Evolutionary conservation across 2,113 vertebrate genomes (phyloP).

Genomic region (Etheostoma spectabile): DNA sequence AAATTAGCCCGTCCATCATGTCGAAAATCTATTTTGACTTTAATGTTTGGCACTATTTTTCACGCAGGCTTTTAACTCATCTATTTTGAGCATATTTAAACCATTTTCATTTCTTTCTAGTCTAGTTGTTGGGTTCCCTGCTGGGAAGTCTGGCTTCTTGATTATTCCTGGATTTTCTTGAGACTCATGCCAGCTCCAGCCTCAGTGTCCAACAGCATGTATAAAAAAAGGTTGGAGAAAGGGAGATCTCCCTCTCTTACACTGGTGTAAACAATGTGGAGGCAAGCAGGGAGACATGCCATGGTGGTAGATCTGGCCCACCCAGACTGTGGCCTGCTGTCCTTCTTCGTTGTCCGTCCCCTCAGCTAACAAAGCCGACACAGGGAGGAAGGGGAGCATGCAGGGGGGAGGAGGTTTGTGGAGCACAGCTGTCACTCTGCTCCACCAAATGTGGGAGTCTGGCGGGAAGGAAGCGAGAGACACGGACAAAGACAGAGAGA

Average conservation of each 20-base stretch:
- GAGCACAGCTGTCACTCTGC: slow-evolving; percentile 82
- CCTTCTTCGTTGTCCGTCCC: slow-evolving; percentile 70
- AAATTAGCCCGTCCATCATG: slow-evolving; percentile 48
- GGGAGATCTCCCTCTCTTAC: slow-evolving; percentile 42
- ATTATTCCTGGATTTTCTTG: slow-evolving; percentile 40
- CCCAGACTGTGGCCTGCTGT: slow-evolving; percentile 83
- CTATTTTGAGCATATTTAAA: slow-evolving; percentile 6
- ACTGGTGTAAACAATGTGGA: slow-evolving; percentile 62
- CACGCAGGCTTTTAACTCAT: not conserved
- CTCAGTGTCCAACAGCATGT: slow-evolving; percentile 53
- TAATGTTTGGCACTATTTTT: slow-evolving; percentile 20
- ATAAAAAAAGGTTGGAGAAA: slow-evolving; percentile 56
- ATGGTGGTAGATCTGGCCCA: slow-evolving; percentile 75
- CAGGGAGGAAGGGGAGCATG: slow-evolving; percentile 49
- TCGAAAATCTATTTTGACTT: slow-evolving; percentile 39
- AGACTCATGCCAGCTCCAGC: slow-evolving; percentile 35
- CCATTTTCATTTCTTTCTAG: not conserved
- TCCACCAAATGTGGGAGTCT: slow-evolving; percentile 55
- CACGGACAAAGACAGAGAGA: slow-evolving; percentile 16
- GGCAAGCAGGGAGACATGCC: slow-evolving; percentile 52
- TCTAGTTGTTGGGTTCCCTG: not conserved
- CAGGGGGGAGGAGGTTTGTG: slow-evolving; percentile 33
- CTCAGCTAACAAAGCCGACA: slow-evolving; percentile 77
- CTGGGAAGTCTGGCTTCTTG: slow-evolving; percentile 26
- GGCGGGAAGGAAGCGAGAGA: slow-evolving; percentile 49